phyloP scores from a whole-genome alignment of 35 echinoderm and acorn worm species.

The Strongylocentrotus purpuratus region DNA sequence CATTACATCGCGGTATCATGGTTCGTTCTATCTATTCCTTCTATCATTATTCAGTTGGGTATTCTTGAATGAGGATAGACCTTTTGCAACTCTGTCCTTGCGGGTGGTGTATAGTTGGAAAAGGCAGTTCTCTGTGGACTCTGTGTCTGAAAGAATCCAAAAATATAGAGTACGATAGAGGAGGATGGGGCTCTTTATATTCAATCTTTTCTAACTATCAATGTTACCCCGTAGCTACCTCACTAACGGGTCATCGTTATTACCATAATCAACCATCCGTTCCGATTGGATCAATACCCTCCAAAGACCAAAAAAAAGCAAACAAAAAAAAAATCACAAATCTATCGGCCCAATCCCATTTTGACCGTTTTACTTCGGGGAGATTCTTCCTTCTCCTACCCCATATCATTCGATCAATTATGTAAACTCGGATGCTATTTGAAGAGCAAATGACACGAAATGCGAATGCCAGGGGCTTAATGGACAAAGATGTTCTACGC shows the following conservation, averaged over 20 bases:
- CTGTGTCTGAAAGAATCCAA: not conserved
- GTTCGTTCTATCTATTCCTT: not conserved
- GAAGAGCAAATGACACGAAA: slow-evolving; percentile 6
- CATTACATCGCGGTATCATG: too few species aligned
- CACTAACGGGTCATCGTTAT: not conserved
- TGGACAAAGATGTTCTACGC: not conserved
- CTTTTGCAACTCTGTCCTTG: not conserved
- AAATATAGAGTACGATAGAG: not conserved
- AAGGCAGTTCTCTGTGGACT: not conserved
- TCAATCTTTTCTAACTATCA: not conserved
- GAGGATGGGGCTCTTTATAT: not conserved
- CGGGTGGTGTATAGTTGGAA: not conserved
- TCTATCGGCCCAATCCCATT: not conserved
- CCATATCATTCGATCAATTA: not conserved
- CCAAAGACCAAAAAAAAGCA: not conserved
- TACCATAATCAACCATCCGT: not conserved
- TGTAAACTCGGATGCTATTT: slow-evolving; percentile 7
- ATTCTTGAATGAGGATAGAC: not conserved
- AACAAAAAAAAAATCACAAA: not conserved
- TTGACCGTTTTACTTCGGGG: not conserved
- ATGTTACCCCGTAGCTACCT: not conserved
- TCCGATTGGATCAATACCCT: not conserved
- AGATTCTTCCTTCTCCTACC: not conserved
- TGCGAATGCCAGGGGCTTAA: not conserved
- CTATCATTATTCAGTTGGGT: not conserved